A percentile compares a stretch with the other conserved stretches of the same genome.
These are phyloP conservation scores for Drosophila barbarae DNA, from an alignment of 2,888 invertebrate genomes.

Conservation along the genomic window DNA sequence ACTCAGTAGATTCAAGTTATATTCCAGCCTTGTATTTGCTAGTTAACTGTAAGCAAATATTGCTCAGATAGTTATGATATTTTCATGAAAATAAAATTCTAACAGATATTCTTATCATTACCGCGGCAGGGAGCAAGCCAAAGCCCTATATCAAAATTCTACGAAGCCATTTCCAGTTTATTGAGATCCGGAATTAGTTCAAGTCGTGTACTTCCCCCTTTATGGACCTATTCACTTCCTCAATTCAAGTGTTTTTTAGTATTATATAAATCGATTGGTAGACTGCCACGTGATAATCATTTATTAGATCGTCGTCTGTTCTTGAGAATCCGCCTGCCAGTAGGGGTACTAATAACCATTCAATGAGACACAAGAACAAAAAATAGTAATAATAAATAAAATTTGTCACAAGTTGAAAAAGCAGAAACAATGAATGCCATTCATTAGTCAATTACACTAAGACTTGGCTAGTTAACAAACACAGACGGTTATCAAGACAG, in stretches of 20 bases:
- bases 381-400: slow-evolving; percentile 46
- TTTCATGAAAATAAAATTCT: not conserved
- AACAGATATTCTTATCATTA: slow-evolving; percentile 5
- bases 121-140: not conserved
- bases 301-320: slow-evolving; percentile 31
- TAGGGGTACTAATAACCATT: slow-evolving; percentile 21
- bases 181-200: not conserved
- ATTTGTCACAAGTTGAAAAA: slow-evolving; percentile 48
- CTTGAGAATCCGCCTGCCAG: slow-evolving; percentile 30
- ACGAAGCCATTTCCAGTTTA: slow-evolving; percentile 12
- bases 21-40: not conserved
- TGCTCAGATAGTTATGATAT: not conserved
- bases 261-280: slow-evolving; percentile 14
- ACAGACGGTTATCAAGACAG: slow-evolving; percentile 31
- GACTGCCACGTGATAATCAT: slow-evolving; percentile 28
- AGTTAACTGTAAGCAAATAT: not conserved
- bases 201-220: slow-evolving; percentile 19
- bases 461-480: slow-evolving; percentile 37
- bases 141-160: slow-evolving; percentile 6
- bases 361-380: slow-evolving; percentile 41
- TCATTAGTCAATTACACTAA: slow-evolving; percentile 61
- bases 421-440: slow-evolving; percentile 56
- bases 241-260: not conserved
- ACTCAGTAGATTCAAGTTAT: not conserved
- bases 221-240: slow-evolving; percentile 8